Base-by-base conservation (phyloP, 92 coral and sea anemone genomes). In the Porites lobata region DNA sequence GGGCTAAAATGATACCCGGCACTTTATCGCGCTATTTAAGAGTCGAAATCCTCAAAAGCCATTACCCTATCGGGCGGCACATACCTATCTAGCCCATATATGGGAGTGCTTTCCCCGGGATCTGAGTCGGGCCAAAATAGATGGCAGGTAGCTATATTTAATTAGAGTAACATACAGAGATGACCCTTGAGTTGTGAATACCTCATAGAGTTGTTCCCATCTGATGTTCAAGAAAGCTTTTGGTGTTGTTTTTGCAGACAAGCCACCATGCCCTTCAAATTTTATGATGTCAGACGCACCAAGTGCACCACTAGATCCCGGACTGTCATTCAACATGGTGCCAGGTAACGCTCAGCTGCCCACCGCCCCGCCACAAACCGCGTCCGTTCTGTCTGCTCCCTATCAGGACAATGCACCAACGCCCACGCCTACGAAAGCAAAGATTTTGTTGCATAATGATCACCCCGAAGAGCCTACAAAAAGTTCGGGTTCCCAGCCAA, bases 401-500 rank as follows among this genome's bases (percentile, higher is more conserved):
- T n/a, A 77, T 63, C 85, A 91, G 72, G 74, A 75, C 29, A 21
- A 26, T 15, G 14, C 0, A 62, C 63, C 6, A 74, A 50, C 15
- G 19, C 87, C 6, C 74, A 50, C 15, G 19, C 87, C 78, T 3
- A 82, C 78, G 2, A 71, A 73, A 15, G 64, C 79, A 24, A 80
- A 84, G 54, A 84, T 73, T 62, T 80, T 72, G 10, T 59, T 82
- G 12, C 90, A 78, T 22, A 68, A 15, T 14, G 47, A 50, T 20
- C 67, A 54, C 62, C 63, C 80, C 56, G 19, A 53, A 47, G 43
- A 20, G 9, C 51, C 57, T 59, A 78, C 69, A 4, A n/a, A 6
- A 47, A 32, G 50, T 0, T 78, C 53, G 54, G 77, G 65, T 15
- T 58, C 63, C 80, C 92, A 82, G 22, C 96, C 96, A 6, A 83